phyloP scores from a whole-genome alignment of 1,140 invertebrate species.

The Platyscapa corneri region DNA sequence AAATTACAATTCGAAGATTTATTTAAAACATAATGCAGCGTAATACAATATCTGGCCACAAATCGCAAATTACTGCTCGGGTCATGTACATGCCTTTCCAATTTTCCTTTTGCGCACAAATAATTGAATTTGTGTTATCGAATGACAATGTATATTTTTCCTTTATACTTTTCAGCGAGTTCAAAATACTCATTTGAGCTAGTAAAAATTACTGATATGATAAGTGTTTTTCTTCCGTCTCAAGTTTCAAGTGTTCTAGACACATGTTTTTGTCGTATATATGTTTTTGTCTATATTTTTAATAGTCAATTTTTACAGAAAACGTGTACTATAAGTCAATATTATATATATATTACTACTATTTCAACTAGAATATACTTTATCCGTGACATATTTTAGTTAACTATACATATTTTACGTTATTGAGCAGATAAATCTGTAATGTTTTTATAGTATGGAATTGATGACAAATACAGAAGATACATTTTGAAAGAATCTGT shows the following conservation, averaged over 20 bases:
- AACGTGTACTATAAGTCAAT: neutral
- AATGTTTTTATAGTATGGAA: no score
- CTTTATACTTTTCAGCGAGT: neutral
- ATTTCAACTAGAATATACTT: no score
- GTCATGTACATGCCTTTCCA: neutral
- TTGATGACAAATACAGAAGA: no score
- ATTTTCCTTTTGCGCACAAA: neutral
- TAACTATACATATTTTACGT: no score
- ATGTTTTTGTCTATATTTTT: no score
- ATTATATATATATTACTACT: no score
- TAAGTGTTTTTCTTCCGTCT: no score
- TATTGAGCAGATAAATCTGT: no score
- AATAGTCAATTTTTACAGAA: neutral
- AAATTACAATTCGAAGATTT: no score
- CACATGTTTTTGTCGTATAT: neutral
- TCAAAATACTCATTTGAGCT: neutral
- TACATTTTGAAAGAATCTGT: no score
- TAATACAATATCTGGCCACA: neutral
- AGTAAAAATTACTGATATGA: no score
- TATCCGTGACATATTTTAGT: no score
- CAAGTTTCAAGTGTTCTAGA: neutral
- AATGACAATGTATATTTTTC: neutral
- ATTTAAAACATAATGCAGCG: neutral
- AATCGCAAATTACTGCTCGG: neutral
- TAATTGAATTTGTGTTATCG: conserved; percentile 7